phyloP scores from a whole-genome alignment of 2,888 invertebrate species.

The Ametastegia equiseti region DNA sequence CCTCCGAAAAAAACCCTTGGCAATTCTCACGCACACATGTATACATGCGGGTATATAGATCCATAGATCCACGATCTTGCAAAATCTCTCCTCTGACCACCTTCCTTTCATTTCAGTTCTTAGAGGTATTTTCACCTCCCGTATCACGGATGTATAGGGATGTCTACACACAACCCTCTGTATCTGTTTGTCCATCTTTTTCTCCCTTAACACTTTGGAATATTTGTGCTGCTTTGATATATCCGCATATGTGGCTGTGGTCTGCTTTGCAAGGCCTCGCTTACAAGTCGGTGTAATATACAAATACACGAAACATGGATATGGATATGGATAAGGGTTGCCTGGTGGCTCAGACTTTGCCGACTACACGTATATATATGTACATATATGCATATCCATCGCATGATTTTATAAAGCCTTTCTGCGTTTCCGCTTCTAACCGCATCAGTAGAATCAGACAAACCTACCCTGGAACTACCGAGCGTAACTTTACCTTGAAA shows the following conservation, averaged over 20 bases:
- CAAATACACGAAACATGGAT: conserved; percentile 33
- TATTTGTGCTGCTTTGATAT: conserved; percentile 46
- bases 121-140: neutral
- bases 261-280: conserved; percentile 25
- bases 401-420: conserved; percentile 41
- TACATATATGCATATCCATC: no score
- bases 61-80: neutral
- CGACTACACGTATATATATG: no score
- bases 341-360: conserved; percentile 18
- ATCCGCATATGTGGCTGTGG: conserved; percentile 30
- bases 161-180: neutral
- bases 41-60: no score
- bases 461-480: conserved; percentile 11
- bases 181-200: neutral
- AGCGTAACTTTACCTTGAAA: conserved; percentile 20
- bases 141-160: neutral
- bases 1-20: neutral
- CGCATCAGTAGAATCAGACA: conserved; percentile 43
- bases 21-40: neutral
- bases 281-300: neutral
- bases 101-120: neutral
- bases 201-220: conserved; percentile 22
- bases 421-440: conserved; percentile 27
- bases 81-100: neutral
- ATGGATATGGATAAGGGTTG: conserved; percentile 44